Conservation (phyloP, 2,888 invertebrate species). For the Rotaria macrura region DNA sequence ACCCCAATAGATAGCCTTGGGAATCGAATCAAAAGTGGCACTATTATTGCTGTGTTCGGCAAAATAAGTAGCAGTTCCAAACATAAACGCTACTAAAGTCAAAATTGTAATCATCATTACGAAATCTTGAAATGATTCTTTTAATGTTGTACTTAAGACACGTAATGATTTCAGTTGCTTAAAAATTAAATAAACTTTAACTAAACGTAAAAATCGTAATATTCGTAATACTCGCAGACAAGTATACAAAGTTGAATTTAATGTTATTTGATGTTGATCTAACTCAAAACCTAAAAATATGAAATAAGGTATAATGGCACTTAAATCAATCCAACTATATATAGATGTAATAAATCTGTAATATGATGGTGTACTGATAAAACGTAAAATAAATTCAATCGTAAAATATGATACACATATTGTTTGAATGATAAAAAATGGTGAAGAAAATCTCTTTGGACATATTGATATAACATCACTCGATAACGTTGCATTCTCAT, state of each 20-base stretch:
- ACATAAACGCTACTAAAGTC: constrained; percentile 44
- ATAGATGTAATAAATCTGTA: constrained; percentile 39
- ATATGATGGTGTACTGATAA: constrained; percentile 41
- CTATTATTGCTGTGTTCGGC: constrained; percentile 41
- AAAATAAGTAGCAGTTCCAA: constrained; percentile 44
- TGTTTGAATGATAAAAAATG: constrained; percentile 44
- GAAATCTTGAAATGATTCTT: constrained; percentile 43
- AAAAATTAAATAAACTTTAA: constrained; percentile 36
- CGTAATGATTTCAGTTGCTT: constrained; percentile 44
- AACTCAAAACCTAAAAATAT: constrained; percentile 39
- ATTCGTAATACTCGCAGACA: constrained; percentile 43
- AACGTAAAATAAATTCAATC: constrained; percentile 42
- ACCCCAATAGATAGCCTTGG: constrained; percentile 48
- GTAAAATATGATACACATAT: constrained; percentile 47
- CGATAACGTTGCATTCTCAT: not conserved
- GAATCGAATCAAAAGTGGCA: constrained; percentile 42
- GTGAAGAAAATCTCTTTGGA: constrained; percentile 24
- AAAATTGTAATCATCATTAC: constrained; percentile 46
- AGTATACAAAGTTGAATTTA: not conserved
- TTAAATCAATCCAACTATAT: constrained; percentile 46
- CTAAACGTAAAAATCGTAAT: too few relatives aligned
- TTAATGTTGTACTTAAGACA: constrained; percentile 44
- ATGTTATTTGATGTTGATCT: not conserved
- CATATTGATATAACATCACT: not conserved
- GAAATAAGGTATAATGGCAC: constrained; percentile 46